Conservation (phyloP, 2,797 vertebrate species). For the Phoebastria nigripes region DNA sequence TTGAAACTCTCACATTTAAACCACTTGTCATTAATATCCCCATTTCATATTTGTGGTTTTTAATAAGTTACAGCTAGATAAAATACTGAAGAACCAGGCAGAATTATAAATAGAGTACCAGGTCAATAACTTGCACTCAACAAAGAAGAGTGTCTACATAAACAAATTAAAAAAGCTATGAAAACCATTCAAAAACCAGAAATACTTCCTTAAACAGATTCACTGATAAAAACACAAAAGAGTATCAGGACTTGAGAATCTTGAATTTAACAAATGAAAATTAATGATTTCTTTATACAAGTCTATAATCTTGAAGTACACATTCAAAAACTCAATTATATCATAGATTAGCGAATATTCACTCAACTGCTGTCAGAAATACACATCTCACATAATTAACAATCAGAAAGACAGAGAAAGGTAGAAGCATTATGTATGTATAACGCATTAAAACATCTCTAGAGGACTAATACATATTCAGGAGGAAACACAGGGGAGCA, state of each 20-base stretch:
- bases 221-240: slow-evolving; percentile 48
- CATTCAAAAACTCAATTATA: slow-evolving; percentile 47
- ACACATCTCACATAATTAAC: not conserved
- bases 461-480: slow-evolving; percentile 19
- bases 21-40: slow-evolving; percentile 63
- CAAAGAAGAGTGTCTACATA: slow-evolving; percentile 1
- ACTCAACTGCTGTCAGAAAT: slow-evolving; percentile 35
- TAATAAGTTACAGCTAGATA: slow-evolving; percentile 54
- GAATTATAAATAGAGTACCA: slow-evolving; percentile 43
- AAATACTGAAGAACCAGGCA: slow-evolving; percentile 27
- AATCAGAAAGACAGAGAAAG: slow-evolving; percentile 51
- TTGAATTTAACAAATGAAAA: slow-evolving; percentile 55
- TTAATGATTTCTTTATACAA: slow-evolving; percentile 1
- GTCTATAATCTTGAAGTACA: slow-evolving; percentile 1
- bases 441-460: slow-evolving; percentile 49
- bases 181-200: slow-evolving; percentile 26
- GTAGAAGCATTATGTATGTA: slow-evolving; percentile 45
- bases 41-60: slow-evolving; percentile 62
- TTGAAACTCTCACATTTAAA: slow-evolving; percentile 56
- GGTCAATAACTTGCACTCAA: slow-evolving; percentile 22
- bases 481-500: not conserved
- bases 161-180: not conserved
- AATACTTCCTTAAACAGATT: slow-evolving; percentile 59
- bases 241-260: slow-evolving; percentile 39
- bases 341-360: slow-evolving; percentile 55